Evolutionary conservation across 2,113 vertebrate genomes (phyloP).

Genomic region (Clinocottus analis): DNA sequence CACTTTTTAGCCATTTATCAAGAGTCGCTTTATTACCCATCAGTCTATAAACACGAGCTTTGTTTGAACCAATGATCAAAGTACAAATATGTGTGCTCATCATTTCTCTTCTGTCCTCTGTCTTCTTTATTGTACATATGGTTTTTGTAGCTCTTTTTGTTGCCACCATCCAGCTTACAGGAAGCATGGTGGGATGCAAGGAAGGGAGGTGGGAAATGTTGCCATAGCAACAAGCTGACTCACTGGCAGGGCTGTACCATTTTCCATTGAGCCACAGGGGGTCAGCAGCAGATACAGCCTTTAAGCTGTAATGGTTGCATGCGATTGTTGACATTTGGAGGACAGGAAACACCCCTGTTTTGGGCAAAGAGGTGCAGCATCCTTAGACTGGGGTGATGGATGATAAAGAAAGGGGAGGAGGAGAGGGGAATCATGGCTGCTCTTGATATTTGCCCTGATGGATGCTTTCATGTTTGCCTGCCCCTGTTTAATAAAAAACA

Average conservation of each 20-base stretch:
- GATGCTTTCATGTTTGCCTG: slow-evolving; percentile 24
- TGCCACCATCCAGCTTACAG: slow-evolving; percentile 43
- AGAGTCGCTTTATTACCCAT: neutral
- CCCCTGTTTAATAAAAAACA: neutral
- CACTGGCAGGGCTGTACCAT: slow-evolving; percentile 81
- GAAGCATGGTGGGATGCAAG: slow-evolving; percentile 75
- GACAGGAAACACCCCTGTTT: slow-evolving; percentile 62
- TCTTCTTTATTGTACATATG: slow-evolving; percentile 32
- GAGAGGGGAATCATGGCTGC: slow-evolving; percentile 35
- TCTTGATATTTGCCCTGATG: slow-evolving; percentile 37
- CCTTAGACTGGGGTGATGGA: slow-evolving; percentile 46
- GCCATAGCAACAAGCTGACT: slow-evolving; percentile 85
- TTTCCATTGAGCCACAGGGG: slow-evolving; percentile 69
- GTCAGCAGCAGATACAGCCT: slow-evolving; percentile 60
- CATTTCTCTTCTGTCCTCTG: neutral
- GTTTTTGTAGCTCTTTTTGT: slow-evolving; percentile 54
- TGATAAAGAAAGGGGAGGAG: slow-evolving; percentile 37
- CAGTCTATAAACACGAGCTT: neutral
- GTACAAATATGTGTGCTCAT: neutral
- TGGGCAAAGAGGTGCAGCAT: slow-evolving; percentile 22
- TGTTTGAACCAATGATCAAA: neutral
- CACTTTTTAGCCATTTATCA: neutral
- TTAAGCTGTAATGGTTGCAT: slow-evolving; percentile 21
- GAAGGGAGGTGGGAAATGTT: slow-evolving; percentile 79
- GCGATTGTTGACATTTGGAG: slow-evolving; percentile 19